Evolutionary conservation across 2,888 invertebrate species (phyloP).

Genomic region (Lepidochrysops patricia): DNA sequence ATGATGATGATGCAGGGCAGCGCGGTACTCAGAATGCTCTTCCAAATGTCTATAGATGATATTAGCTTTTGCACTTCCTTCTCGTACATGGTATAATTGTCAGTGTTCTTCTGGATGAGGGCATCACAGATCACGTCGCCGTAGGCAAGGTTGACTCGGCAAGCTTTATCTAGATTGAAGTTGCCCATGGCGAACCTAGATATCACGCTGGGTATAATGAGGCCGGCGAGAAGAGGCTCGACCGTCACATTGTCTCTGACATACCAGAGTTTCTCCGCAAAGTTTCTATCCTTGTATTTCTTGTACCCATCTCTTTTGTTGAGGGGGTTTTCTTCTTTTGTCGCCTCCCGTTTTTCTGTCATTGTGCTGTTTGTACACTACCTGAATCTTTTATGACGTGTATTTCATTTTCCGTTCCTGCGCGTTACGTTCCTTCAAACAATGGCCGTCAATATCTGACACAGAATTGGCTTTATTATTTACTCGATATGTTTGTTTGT

Average conservation of each 20-base stretch:
- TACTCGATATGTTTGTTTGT: slow-evolving; percentile 58
- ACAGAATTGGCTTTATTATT: slow-evolving; percentile 46
- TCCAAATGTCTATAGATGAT: slow-evolving; percentile 73
- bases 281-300: slow-evolving; percentile 43
- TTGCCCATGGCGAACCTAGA: slow-evolving; percentile 80
- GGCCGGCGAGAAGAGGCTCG: slow-evolving; percentile 81
- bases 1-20: slow-evolving; percentile 73
- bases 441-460: slow-evolving; percentile 37
- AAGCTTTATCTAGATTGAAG: slow-evolving; percentile 63
- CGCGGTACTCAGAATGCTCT: slow-evolving; percentile 68
- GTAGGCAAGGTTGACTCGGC: slow-evolving; percentile 52
- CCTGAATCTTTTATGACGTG: slow-evolving; percentile 23
- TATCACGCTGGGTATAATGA: slow-evolving; percentile 78
- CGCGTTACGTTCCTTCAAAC: slow-evolving; percentile 44
- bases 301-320: slow-evolving; percentile 37
- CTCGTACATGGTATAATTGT: slow-evolving; percentile 77
- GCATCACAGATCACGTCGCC: slow-evolving; percentile 54
- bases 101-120: slow-evolving; percentile 44
- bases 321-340: slow-evolving; percentile 52
- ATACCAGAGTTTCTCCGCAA: slow-evolving; percentile 43
- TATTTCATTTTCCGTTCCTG: slow-evolving; percentile 43
- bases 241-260: slow-evolving; percentile 77
- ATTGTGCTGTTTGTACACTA: slow-evolving; percentile 35
- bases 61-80: slow-evolving; percentile 76
- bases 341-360: slow-evolving; percentile 41